Evolutionary conservation across 2,888 invertebrate species (phyloP).

Genomic region (Cerastis rubricosa): DNA sequence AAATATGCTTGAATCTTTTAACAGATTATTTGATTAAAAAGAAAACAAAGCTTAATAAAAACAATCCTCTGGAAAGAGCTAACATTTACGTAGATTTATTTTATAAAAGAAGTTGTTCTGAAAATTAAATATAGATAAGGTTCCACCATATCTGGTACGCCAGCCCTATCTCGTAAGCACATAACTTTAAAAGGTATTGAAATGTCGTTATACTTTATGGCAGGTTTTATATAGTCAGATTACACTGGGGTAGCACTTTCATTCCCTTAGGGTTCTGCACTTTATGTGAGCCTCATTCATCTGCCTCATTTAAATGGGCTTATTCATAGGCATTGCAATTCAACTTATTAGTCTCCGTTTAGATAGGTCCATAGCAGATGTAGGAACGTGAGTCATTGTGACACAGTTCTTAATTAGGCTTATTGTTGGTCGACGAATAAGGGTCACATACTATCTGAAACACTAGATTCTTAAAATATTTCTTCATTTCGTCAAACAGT

Average conservation of each 20-base stretch:
- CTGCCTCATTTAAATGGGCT: conserved; percentile 48
- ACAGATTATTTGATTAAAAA: not conserved
- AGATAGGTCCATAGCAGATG: conserved; percentile 49
- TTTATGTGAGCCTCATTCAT: conserved; percentile 35
- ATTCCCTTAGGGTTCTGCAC: conserved; percentile 42
- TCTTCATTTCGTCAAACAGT: conserved; percentile 1
- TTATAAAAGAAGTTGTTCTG: too few relatives aligned
- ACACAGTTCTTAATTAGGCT: conserved; percentile 54
- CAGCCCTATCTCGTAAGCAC: conserved; percentile 60
- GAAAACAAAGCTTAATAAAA: not conserved
- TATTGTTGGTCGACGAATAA: conserved; percentile 29
- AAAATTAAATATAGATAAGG: not conserved
- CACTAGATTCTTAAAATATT: not conserved
- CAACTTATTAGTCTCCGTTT: conserved; percentile 46
- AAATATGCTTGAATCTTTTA: not conserved
- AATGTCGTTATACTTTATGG: conserved; percentile 66
- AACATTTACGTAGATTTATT: too few relatives aligned
- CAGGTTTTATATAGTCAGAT: conserved; percentile 61
- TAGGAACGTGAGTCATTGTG: conserved; percentile 54
- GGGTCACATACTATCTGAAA: conserved; percentile 16
- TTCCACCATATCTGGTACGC: conserved; percentile 34
- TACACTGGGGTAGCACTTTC: conserved; percentile 54
- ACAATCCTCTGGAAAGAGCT: not conserved
- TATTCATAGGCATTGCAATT: conserved; percentile 55
- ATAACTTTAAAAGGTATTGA: conserved; percentile 68